A percentile compares a stretch with the other conserved stretches of the same genome.
These are phyloP conservation scores for Papilio elwesi DNA, from an alignment of 2,888 invertebrate genomes.

Conservation along the genomic window DNA sequence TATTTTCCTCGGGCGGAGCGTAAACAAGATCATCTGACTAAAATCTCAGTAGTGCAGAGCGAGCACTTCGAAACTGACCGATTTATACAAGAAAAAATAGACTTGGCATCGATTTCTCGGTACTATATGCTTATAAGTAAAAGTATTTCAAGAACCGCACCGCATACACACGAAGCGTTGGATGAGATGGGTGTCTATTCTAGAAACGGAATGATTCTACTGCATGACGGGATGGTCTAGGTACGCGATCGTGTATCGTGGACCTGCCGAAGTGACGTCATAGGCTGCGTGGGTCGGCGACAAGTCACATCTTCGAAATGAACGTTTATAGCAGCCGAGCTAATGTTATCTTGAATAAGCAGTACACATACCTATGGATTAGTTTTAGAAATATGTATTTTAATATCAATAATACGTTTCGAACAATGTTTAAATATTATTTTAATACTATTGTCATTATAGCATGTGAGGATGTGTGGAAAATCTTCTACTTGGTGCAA, in stretches of 20 bases:
- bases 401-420: neutral
- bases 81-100: conserved; percentile 47
- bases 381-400: conserved; percentile 14
- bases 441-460: too few relatives aligned
- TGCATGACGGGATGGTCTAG: conserved; percentile 57
- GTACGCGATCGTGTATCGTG: conserved; percentile 53
- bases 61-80: conserved; percentile 30
- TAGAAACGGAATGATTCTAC: conserved; percentile 54
- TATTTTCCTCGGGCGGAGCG: conserved; percentile 34
- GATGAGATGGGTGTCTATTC: conserved; percentile 52
- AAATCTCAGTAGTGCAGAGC: conserved; percentile 29
- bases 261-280: conserved; percentile 43
- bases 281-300: conserved; percentile 51
- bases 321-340: conserved; percentile 23
- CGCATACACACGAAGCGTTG: conserved; percentile 45
- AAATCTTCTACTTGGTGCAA: too few relatives aligned
- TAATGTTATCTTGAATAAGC: conserved; percentile 22
- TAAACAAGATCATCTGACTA: conserved; percentile 38
- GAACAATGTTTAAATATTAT: too few relatives aligned
- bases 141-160: conserved; percentile 47
- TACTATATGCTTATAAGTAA: conserved; percentile 51
- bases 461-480: too few relatives aligned
- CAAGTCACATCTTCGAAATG: conserved; percentile 54
- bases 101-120: conserved; percentile 50
- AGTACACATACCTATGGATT: neutral